Evolutionary conservation across 2,797 vertebrate species (phyloP), one percentile per base, ranked within the genome.

Genomic region (Sibirionetta formosa): DNA sequence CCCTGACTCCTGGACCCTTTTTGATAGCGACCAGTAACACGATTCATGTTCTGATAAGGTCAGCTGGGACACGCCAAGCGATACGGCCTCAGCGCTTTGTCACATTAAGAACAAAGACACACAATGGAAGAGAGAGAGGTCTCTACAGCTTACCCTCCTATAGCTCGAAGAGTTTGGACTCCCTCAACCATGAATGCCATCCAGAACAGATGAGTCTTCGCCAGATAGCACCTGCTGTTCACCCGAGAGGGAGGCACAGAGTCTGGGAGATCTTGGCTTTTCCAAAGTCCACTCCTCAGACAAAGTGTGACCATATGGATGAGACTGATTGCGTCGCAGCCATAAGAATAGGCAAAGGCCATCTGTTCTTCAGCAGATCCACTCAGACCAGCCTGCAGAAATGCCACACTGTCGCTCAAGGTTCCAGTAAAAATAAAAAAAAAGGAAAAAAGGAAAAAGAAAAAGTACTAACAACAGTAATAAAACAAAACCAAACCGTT

Each of bases 251-350:
- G 56, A 95, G 82, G 69, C 93, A 94, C 89, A 75, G 95, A 95
- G 88, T 82, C 93, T 97, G 95, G 90, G 95, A 96, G 92, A 78
- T 85, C 64, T 89, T 89, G 93, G 94, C 88, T 96, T 95, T 22
- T 17, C 36, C 33, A 53, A 94, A 94, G 92, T 85, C 91, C 76
- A 12, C 94, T 96, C 94, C 94, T 77, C 96, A 94, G 94, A 94
- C 95, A 13, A 61, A 93, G 90, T 86, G 96, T 97, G 96, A 96
- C 96, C 96, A 82, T 92, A 97, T 96, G 96, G 96, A 96, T 97
- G 96, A 96, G 94, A 87, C 96, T 31, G 88, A 90, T 88, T 71
- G 48, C 13, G 88, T 93, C 38, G 40, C 95, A 97, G 94, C 95
- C 96, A 40, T 97, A 95, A 82, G 92, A 96, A 86, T 88, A 94